phyloP scores from a whole-genome alignment of 2,797 vertebrate genomes.

The Potorous gilbertii region DNA sequence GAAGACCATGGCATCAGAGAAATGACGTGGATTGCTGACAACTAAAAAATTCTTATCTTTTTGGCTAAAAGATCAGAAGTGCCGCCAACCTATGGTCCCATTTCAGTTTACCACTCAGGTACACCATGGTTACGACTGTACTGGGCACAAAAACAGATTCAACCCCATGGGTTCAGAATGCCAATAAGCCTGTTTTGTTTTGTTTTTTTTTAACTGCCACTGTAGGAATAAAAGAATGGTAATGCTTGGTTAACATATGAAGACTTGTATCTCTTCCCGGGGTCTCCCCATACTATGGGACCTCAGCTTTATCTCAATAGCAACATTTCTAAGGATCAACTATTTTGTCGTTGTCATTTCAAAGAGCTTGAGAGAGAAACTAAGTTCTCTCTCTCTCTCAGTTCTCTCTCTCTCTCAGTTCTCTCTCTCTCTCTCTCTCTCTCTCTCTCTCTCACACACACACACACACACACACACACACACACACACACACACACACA shows the following conservation, averaged over 20 bases:
- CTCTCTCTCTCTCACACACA: not conserved
- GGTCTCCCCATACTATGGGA: not conserved
- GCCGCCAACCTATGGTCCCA: not conserved
- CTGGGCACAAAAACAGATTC: not conserved
- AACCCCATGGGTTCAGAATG: not conserved
- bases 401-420: no score
- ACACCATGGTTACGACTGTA: not conserved
- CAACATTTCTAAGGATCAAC: not conserved
- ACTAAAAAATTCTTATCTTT: not conserved
- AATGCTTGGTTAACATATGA: not conserved
- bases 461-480: no score
- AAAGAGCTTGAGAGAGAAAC: conserved; percentile 7
- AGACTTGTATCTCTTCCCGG: not conserved
- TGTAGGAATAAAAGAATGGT: not conserved
- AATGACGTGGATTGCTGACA: not conserved
- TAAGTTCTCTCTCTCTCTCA: not conserved
- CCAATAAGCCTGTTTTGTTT: not conserved
- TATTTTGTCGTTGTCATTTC: not conserved
- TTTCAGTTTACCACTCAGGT: not conserved
- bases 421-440: no score
- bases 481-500: not conserved
- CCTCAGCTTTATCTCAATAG: not conserved
- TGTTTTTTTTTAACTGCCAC: not conserved
- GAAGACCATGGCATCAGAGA: no score
- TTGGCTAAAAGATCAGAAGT: not conserved